A percentile compares a stretch with the other conserved stretches of the same genome.
Evolutionary conservation across 1,140 invertebrate genomes (phyloP).

Genomic region (Zeugodacus cucurbitae): DNA sequence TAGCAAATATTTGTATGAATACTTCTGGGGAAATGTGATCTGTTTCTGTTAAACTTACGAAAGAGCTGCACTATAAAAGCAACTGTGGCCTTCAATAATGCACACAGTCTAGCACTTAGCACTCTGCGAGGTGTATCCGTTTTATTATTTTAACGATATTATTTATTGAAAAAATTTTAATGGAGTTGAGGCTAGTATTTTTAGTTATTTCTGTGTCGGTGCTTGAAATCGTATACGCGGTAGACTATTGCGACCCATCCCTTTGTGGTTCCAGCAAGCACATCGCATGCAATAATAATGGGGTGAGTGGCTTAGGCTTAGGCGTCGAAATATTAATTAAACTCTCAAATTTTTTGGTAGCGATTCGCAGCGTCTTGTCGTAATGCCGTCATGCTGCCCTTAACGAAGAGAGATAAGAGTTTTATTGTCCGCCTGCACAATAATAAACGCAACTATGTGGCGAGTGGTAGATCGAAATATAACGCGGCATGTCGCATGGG

Average conservation of each 20-base stretch:
- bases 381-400: conserved; percentile 46
- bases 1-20: too few relatives aligned
- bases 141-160: background rate
- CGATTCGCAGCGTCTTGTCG: background rate
- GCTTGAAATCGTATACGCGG: background rate
- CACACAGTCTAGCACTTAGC: background rate
- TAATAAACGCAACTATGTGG: conserved; percentile 53
- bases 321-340: background rate
- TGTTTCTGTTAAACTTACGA: too few relatives aligned
- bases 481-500: conserved; percentile 57
- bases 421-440: conserved; percentile 50
- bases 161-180: background rate
- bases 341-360: background rate
- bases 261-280: background rate
- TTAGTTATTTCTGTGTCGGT: background rate
- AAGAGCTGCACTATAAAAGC: conserved; percentile 49
- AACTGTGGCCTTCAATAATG: background rate
- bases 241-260: background rate
- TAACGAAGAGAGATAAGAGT: conserved; percentile 46
- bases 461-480: conserved; percentile 49
- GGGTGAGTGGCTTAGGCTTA: background rate
- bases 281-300: conserved; percentile 41
- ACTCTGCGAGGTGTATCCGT: conserved; percentile 49
- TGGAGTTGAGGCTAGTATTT: background rate
- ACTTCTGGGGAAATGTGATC: too few relatives aligned